Conservation (phyloP, 2,113 vertebrate genomes). For the Microtus richardsoni region DNA sequence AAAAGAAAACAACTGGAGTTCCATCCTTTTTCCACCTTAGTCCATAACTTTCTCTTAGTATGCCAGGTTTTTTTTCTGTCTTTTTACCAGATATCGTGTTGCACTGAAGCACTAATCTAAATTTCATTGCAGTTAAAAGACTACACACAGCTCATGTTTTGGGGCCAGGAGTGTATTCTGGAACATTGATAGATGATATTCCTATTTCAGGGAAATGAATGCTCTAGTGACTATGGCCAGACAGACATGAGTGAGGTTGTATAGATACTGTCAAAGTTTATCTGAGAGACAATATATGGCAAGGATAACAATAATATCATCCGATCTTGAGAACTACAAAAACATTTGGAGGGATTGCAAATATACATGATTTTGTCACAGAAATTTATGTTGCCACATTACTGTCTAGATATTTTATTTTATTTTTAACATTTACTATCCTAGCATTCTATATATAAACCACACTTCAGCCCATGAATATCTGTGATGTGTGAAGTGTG, state of each 20-base stretch:
- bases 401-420: neutral
- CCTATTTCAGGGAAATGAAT: neutral
- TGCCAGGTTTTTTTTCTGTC: neutral
- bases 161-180: neutral
- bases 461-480: neutral
- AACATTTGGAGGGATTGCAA: neutral
- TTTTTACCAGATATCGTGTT: neutral
- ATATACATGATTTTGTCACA: neutral
- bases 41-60: neutral
- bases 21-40: neutral
- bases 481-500: neutral
- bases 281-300: neutral
- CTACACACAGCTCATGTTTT: accelerated
- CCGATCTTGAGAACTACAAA: neutral
- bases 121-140: neutral
- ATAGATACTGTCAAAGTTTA: neutral
- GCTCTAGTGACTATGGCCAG: neutral
- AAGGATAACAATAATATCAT: neutral
- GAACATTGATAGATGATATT: neutral
- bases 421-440: neutral
- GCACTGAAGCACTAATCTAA: neutral
- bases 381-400: neutral
- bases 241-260: neutral
- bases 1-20: no score
- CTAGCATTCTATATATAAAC: neutral